These are phyloP conservation scores for Vanessa tameamea DNA, from an alignment of 1,140 invertebrate genomes.

Conservation along the genomic window DNA sequence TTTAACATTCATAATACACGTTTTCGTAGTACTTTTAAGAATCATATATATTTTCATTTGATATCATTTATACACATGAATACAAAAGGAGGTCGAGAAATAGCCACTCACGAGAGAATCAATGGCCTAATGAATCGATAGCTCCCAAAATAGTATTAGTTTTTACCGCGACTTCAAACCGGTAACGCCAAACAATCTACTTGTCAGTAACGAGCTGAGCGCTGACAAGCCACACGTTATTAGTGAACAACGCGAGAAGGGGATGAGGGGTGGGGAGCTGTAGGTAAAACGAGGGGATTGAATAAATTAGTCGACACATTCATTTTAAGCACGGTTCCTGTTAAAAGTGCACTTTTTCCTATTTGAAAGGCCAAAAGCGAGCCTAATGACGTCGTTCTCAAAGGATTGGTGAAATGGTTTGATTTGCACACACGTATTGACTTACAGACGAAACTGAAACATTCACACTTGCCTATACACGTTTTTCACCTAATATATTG, in stretches of 20 bases:
- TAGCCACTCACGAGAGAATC: no score
- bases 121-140: no score
- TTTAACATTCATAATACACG: no score
- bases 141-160: no score
- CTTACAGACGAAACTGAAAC: no score
- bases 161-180: neutral
- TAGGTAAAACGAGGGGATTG: neutral
- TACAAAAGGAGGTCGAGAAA: no score
- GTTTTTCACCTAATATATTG: no score
- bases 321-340: neutral
- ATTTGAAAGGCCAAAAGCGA: neutral
- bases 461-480: no score
- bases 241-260: slow-evolving; percentile 11
- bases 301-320: slow-evolving; percentile 27
- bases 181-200: slow-evolving; percentile 14
- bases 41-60: no score
- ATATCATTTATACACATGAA: no score
- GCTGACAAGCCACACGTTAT: slow-evolving; percentile 33
- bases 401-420: slow-evolving; percentile 3
- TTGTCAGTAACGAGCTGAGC: slow-evolving; percentile 28
- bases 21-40: no score
- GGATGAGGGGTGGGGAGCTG: neutral
- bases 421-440: neutral
- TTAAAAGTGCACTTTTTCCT: slow-evolving; percentile 1
- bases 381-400: slow-evolving; percentile 5